Conservation (phyloP, 23 tunicate genomes). For the Ciona savignyi region DNA sequence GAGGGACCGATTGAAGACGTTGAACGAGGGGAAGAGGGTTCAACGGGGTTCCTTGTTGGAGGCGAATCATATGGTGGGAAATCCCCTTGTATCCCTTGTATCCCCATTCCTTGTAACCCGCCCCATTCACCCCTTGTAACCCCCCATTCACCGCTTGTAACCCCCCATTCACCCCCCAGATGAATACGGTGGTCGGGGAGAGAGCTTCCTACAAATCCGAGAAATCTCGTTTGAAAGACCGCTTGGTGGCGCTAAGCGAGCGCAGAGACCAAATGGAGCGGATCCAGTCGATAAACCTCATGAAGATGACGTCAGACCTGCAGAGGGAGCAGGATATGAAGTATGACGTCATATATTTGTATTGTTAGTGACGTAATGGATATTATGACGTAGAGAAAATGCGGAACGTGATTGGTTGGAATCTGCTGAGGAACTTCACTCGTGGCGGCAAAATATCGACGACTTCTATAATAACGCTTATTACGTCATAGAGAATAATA, state of each 20-base stretch:
- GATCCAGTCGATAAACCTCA: neutral
- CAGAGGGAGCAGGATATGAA: neutral
- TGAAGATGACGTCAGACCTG: neutral
- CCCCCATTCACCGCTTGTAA: too few relatives aligned
- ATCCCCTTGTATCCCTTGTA: too few relatives aligned
- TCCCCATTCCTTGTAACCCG: too few relatives aligned
- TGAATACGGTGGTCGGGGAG: conserved; percentile 7
- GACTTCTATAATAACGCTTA: neutral
- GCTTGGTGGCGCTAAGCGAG: conserved; percentile 2
- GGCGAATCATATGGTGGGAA: conserved; percentile 5
- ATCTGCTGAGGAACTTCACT: neutral
- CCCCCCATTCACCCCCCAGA: conserved; percentile 13
- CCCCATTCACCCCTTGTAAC: too few relatives aligned
- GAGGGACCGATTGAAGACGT: neutral
- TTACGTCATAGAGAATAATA: neutral
- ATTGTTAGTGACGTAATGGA: neutral
- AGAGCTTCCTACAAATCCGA: conserved; percentile 13
- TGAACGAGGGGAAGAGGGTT: neutral
- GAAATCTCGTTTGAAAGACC: conserved; percentile 19
- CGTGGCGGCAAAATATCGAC: neutral
- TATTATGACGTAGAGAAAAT: neutral
- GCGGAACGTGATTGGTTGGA: neutral
- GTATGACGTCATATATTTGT: neutral
- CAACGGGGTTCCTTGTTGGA: neutral
- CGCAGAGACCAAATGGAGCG: conserved; percentile 23